Conservation (phyloP, 2,113 vertebrate genomes). For the Andinoacara biseriatus region DNA sequence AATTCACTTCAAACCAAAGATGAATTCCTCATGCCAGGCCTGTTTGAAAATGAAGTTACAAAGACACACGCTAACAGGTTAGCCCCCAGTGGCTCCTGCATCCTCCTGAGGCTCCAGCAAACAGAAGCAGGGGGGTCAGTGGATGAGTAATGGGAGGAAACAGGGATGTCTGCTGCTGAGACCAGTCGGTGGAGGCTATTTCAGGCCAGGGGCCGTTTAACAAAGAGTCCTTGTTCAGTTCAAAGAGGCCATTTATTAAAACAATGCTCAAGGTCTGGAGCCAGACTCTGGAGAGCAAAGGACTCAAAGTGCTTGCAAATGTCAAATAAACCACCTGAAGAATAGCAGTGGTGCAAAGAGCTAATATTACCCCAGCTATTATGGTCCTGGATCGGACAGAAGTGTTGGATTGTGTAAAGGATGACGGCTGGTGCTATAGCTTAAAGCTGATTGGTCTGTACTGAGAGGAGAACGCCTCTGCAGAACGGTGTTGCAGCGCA, state of each 20-base stretch:
- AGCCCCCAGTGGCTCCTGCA: background rate
- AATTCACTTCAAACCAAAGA: background rate
- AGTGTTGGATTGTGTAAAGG: background rate
- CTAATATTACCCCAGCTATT: constrained; percentile 5
- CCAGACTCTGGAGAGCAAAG: constrained; percentile 4
- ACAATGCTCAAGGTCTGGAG: constrained; percentile 4
- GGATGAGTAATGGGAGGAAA: constrained; percentile 15
- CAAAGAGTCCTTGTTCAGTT: constrained; percentile 6
- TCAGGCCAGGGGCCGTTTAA: constrained; percentile 2
- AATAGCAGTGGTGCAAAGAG: background rate
- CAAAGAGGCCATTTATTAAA: constrained; percentile 1
- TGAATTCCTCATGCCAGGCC: background rate
- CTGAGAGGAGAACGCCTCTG: too few relatives aligned
- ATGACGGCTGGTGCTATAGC: background rate
- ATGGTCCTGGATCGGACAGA: background rate
- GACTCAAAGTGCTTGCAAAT: background rate
- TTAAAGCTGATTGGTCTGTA: background rate
- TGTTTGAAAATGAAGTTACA: background rate
- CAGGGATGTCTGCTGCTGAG: background rate
- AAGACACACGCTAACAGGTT: constrained; percentile 6
- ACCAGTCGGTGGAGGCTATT: constrained; percentile 2
- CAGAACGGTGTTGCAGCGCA: too few relatives aligned
- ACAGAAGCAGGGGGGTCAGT: background rate
- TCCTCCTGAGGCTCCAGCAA: background rate
- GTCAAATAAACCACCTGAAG: constrained; percentile 9